Conservation (phyloP, 2,888 invertebrate species). For the Lapara coniferarum region DNA sequence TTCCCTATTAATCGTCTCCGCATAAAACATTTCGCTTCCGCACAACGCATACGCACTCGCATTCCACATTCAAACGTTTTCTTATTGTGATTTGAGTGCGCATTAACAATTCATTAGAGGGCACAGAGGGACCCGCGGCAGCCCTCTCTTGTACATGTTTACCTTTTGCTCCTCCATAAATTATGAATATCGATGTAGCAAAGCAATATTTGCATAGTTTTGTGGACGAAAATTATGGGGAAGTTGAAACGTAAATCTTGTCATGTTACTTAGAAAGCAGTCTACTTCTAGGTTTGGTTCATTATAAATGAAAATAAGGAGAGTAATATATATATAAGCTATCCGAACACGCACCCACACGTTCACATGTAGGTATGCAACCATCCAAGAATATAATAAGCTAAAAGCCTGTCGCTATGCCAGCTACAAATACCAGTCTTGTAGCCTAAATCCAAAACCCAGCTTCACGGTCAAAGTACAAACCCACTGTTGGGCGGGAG, state of each 20-base stretch:
- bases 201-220: slow-evolving; percentile 18
- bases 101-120: slow-evolving; percentile 70
- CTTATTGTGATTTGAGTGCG: slow-evolving; percentile 72
- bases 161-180: slow-evolving; percentile 31
- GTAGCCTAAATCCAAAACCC: not conserved
- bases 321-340: too few relatives aligned
- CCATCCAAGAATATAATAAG: too few relatives aligned
- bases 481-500: too few relatives aligned
- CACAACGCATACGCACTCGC: slow-evolving; percentile 10
- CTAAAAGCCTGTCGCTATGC: not conserved
- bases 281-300: too few relatives aligned
- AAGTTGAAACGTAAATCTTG: not conserved
- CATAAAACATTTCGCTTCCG: not conserved
- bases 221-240: not conserved
- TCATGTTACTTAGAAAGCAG: not conserved
- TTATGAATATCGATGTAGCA: slow-evolving; percentile 18
- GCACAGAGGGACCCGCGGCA: slow-evolving; percentile 38
- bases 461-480: too few relatives aligned
- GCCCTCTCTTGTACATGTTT: slow-evolving; percentile 41
- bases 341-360: not conserved
- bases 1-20: not conserved
- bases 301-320: too few relatives aligned
- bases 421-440: not conserved
- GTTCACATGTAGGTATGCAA: not conserved
- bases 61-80: slow-evolving; percentile 18